Percentiles rank a stretch among this genome's conserved stretches.
Conservation (phyloP, 2,888 invertebrate genomes). For the Andrena praecox region DNA sequence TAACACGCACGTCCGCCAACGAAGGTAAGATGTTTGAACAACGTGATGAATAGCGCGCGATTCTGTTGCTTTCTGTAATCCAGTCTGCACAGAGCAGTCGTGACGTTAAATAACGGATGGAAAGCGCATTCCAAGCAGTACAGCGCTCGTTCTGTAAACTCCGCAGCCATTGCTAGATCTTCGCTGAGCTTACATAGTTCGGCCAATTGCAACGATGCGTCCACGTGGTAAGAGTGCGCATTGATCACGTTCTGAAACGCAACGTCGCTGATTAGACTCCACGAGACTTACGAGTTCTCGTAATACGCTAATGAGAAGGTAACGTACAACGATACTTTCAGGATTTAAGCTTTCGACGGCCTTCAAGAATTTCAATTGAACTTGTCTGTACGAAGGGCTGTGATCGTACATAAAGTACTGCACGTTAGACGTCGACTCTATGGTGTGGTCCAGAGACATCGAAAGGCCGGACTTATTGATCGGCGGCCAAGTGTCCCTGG, state of each 20-base stretch:
- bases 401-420: constrained; percentile 92
- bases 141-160: constrained; percentile 92
- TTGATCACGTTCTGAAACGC: constrained; percentile 88
- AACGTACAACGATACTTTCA: constrained; percentile 90
- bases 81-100: constrained; percentile 90
- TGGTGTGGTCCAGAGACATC: constrained; percentile 88
- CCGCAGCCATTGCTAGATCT: constrained; percentile 92
- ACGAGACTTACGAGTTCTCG: neutral
- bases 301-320: neutral
- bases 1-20: constrained; percentile 93
- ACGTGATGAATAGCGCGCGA: constrained; percentile 91
- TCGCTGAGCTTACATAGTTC: constrained; percentile 93
- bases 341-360: constrained; percentile 93
- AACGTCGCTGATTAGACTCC: too few relatives aligned
- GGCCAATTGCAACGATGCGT: constrained; percentile 92
- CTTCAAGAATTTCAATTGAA: constrained; percentile 91
- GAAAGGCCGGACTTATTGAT: constrained; percentile 90
- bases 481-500: constrained; percentile 91
- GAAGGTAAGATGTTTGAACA: constrained; percentile 93
- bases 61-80: constrained; percentile 94
- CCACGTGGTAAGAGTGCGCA: constrained; percentile 92
- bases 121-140: constrained; percentile 92
- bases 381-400: constrained; percentile 89
- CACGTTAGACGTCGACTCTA: constrained; percentile 83
- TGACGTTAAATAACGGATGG: constrained; percentile 92